These are phyloP conservation scores for Otus scops DNA, from an alignment of 2,797 vertebrate species.

Conservation along the genomic window DNA sequence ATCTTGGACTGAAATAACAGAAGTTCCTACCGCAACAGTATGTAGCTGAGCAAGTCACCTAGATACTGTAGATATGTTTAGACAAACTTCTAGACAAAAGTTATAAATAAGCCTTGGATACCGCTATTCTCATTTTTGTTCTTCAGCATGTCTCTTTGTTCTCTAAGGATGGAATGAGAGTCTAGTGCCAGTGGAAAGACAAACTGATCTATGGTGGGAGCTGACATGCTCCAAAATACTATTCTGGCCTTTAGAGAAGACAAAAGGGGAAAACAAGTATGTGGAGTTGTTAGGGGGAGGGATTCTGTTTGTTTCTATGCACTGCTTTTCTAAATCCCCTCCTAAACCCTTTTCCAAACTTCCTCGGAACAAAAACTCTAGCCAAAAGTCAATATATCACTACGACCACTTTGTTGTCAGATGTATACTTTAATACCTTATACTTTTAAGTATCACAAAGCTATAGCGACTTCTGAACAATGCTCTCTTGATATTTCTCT, in stretches of 20 bases:
- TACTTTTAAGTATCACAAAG: background rate
- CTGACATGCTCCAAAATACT: slow-evolving; percentile 41
- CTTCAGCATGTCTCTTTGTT: slow-evolving; percentile 55
- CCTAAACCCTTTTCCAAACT: background rate
- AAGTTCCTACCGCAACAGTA: slow-evolving; percentile 16
- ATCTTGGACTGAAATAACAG: slow-evolving; percentile 27
- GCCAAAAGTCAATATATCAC: background rate
- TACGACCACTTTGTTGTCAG: background rate
- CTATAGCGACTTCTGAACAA: background rate
- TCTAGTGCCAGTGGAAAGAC: slow-evolving; percentile 55
- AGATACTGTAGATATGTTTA: slow-evolving; percentile 62
- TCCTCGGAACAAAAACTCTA: background rate
- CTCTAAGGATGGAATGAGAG: slow-evolving; percentile 58
- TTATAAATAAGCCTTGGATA: slow-evolving; percentile 64
- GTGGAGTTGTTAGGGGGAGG: background rate
- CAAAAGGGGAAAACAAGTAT: slow-evolving; percentile 38
- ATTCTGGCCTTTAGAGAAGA: slow-evolving; percentile 40
- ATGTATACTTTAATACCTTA: background rate
- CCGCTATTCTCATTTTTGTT: slow-evolving; percentile 60
- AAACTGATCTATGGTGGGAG: slow-evolving; percentile 41
- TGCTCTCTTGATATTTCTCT: background rate
- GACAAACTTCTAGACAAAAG: slow-evolving; percentile 55
- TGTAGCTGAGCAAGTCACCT: slow-evolving; percentile 44
- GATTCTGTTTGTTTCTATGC: slow-evolving; percentile 16
- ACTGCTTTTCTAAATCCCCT: slow-evolving; percentile 8